Base-by-base conservation (phyloP, 2,888 invertebrate genomes). In the Taenaris catops region DNA sequence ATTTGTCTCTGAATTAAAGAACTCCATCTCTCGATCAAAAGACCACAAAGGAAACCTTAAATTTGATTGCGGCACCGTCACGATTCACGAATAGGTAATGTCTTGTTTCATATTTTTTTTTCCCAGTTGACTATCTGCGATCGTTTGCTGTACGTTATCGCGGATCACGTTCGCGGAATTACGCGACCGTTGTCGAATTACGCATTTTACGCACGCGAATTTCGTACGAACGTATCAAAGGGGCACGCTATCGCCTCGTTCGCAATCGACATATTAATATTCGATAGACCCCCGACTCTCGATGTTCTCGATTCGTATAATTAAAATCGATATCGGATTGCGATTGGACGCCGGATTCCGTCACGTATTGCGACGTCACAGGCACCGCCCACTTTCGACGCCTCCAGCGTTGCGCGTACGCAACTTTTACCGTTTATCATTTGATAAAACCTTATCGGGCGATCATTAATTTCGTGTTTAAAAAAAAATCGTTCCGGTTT, bases 251-350 rank as follows among this genome's bases (percentile, higher is more conserved):
- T 76, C 80, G 57, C 46, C 54, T 56, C 64, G 52, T 60, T 66
- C 68, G 73, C 79, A 73, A 83, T 80, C 83, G 67, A 72, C 70
- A 73, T 83, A 79, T 81, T 84, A 83, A 81, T 76, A 84, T 81
- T 81, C 80, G 78, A 81, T 81, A 70, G 65, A 71, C 63, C n/a
- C n/a, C 59, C 67, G 73, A 65, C 62, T n/a, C n/a, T 65, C 68
- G 76, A 76, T 76, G 78, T 76, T 72, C 34, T 71, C 76, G 78
- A 80, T 79, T 81, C 76, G 78, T 80, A 81, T 83, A 83, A 83
- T 83, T 83, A 81, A 80, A 80, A 80, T 75, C 67, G 76, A 79
- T 79, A 83, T 81, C 40, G 68, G 70, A 73, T n/a, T 79, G 55
- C 66, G 80, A 81, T 81, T 80, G 80, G 76, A 60, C 58, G 69